These are phyloP conservation scores for Panopea generosa DNA, from an alignment of 2,888 invertebrate genomes.

Conservation along the genomic window DNA sequence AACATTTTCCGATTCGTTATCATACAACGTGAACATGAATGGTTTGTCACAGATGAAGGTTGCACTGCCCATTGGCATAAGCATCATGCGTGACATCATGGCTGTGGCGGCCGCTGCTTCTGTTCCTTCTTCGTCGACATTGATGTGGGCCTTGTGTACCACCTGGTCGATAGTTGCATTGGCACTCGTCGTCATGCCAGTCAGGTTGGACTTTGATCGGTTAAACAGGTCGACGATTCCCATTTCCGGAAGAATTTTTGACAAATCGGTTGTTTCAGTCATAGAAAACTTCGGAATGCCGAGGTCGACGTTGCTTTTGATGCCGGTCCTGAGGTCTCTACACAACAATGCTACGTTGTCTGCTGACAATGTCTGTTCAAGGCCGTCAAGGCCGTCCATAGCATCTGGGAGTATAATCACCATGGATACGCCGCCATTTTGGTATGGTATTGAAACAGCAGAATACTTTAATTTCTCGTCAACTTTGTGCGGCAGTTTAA, in stretches of 20 bases:
- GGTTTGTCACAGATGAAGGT: constrained; percentile 46
- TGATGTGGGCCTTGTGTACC: constrained; percentile 64
- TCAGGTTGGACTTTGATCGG: constrained; percentile 43
- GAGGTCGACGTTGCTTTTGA: constrained; percentile 40
- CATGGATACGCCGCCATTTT: constrained; percentile 37
- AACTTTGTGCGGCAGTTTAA: constrained; percentile 16
- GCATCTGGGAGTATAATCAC: constrained; percentile 56
- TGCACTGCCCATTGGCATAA: constrained; percentile 26
- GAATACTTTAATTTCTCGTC: constrained; percentile 89
- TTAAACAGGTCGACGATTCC: constrained; percentile 74
- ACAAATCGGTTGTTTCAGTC: constrained; percentile 54
- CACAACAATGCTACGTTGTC: constrained; percentile 8
- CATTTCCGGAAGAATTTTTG: constrained; percentile 58
- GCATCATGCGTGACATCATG: constrained; percentile 37
- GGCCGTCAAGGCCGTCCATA: constrained; percentile 43
- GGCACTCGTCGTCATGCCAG: constrained; percentile 38
- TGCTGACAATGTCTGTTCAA: constrained; percentile 41
- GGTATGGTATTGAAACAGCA: constrained; percentile 91
- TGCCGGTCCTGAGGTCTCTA: background rate
- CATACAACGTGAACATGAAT: constrained; percentile 38
- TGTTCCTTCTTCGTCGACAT: constrained; percentile 56
- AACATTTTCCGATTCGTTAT: constrained; percentile 12
- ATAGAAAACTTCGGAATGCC: constrained; percentile 75
- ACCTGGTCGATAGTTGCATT: constrained; percentile 49
- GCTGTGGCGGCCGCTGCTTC: constrained; percentile 56